Conservation (phyloP, 2,113 vertebrate genomes). For the Prochilodus magdalenae region DNA sequence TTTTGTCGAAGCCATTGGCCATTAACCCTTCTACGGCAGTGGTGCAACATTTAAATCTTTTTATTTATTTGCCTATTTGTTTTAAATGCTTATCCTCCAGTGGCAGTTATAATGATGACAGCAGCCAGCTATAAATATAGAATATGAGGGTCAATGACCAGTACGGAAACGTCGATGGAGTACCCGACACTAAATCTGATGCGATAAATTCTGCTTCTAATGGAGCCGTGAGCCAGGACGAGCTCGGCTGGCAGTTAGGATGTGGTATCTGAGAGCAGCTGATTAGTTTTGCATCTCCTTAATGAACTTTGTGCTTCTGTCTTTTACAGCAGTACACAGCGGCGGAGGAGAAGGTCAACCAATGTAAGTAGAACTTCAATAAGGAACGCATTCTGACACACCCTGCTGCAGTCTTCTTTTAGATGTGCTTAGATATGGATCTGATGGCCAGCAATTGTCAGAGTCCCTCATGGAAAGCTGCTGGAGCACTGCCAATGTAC, state of each 20-base stretch:
- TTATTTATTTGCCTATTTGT: too few species aligned
- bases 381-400: not conserved
- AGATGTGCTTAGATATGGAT: not conserved
- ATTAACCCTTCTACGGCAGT: too few species aligned
- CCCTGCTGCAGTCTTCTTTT: not conserved
- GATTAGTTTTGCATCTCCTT: not conserved
- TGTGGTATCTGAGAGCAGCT: not conserved
- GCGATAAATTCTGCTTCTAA: not conserved
- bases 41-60: too few species aligned
- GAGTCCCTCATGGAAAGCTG: not conserved
- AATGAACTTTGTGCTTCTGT: slow-evolving; percentile 35
- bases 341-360: slow-evolving; percentile 27
- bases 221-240: not conserved
- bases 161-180: not conserved
- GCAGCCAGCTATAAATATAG: too few species aligned
- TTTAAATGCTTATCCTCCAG: too few species aligned
- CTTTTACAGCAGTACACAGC: slow-evolving; percentile 52
- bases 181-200: not conserved
- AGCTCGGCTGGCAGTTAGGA: not conserved
- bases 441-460: not conserved
- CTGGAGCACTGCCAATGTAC: not conserved
- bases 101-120: too few species aligned
- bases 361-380: slow-evolving; percentile 47
- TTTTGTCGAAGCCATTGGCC: too few species aligned
- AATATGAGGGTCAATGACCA: too few species aligned